Evolutionary conservation across 2,888 invertebrate species (phyloP), one percentile per base, ranked within the genome.

Genomic region (Rhimphoctona megacephalus): DNA sequence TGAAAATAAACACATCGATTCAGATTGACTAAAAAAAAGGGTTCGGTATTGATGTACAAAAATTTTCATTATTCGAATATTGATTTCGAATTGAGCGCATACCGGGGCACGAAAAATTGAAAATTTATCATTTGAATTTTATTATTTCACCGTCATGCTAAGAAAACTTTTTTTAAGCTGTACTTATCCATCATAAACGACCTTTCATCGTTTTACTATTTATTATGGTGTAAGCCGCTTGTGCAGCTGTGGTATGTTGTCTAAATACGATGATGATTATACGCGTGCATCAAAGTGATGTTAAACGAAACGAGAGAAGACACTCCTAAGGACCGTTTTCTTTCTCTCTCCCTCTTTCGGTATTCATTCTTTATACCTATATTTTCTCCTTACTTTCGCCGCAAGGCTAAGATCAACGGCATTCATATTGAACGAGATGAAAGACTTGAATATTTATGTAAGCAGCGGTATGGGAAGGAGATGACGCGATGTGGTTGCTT

Each of bases 341-440:
- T 83, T 52, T 61, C 54, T 64, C 66, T 66, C 49, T 73, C 46
- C 39, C 72, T 25, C 54, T 39, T 52, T 72, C 25, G 30, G 30
- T 54, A 36, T 49, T 9, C 67, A 52, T 52, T 43, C 64, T 49
- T 49, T 70, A 52, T 64, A 64, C 11, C 67, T 57, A 66, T 52
- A 43, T 73, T 57, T 76, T 82, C 57, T 30, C 66, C 61, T 67
- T 19, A 64, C 46, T 81, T 61, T 81, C 57, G 81, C 91, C 90
- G 89, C 90, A 89, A 90, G 90, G 83, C 91, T 91, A 92, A 93
- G 93, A 93, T 92, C 92, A 92, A 93, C 92, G 92, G 91, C 92
- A 93, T 93, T 93, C 93, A 93, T 93, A 93, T 93, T 93, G 93
- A 93, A 93, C 91, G 92, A 91, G 91, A 91, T 90, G 89, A 91